phyloP scores from a whole-genome alignment of 2,113 vertebrate genomes.

The Bujurquina vittata region DNA sequence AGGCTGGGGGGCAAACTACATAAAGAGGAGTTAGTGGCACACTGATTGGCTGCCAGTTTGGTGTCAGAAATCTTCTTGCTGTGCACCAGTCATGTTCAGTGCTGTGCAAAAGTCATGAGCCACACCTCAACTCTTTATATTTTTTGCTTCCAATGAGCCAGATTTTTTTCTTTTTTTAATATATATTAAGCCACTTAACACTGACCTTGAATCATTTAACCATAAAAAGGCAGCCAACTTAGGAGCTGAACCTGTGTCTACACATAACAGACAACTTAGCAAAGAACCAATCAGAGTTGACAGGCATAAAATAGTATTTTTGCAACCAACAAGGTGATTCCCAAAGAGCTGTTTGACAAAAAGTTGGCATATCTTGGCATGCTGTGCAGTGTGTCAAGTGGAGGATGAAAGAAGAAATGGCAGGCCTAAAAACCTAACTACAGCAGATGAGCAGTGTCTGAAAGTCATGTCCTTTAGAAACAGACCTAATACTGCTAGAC shows the following conservation, averaged over 20 bases:
- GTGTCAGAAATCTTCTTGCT: conserved; percentile 40
- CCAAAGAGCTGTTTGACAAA: not conserved
- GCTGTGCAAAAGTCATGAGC: not conserved
- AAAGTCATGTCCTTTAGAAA: not conserved
- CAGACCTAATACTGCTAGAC: not conserved
- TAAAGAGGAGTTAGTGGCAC: conserved; percentile 47
- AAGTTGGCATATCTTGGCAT: not conserved
- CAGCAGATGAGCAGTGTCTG: not conserved
- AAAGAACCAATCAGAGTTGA: not conserved
- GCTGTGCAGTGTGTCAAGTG: not conserved
- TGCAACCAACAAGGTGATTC: not conserved
- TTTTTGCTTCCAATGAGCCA: not conserved
- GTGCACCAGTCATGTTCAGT: not conserved
- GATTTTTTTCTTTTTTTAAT: not conserved
- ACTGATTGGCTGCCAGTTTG: conserved; percentile 22
- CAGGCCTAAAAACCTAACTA: not conserved
- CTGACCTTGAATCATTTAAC: not conserved
- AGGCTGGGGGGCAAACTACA: conserved; percentile 56
- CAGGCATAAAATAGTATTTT: too few species aligned
- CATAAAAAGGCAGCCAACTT: not conserved
- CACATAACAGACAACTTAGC: not conserved
- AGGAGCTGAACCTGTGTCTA: not conserved
- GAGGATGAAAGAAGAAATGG: not conserved
- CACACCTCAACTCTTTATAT: not conserved
- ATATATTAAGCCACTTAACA: not conserved